phyloP scores from a whole-genome alignment of 2,797 vertebrate genomes.

The Silurus lanzhouensis region DNA sequence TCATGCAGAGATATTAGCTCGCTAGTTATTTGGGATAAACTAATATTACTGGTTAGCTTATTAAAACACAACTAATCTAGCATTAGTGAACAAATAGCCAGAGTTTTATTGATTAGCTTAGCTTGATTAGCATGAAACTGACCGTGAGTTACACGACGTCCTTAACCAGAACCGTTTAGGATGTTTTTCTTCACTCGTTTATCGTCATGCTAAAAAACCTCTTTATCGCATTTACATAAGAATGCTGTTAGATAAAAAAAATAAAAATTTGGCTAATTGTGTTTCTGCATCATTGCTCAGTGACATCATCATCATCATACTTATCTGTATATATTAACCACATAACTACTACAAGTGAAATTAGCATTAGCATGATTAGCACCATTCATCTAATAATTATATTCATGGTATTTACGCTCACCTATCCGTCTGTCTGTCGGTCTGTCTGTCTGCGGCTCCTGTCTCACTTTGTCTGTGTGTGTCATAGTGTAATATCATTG shows the following conservation, averaged over 20 bases:
- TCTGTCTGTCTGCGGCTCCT: slow-evolving; percentile 5
- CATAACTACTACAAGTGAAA: slow-evolving; percentile 62
- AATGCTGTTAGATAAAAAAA: not conserved
- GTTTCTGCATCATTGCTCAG: not conserved
- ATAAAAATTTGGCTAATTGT: not conserved
- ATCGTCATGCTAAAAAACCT: not conserved
- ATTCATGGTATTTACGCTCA: slow-evolving; percentile 6
- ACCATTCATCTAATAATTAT: slow-evolving; percentile 42
- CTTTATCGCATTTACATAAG: not conserved
- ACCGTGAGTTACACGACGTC: not conserved
- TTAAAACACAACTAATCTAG: not conserved
- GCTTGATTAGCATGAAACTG: not conserved
- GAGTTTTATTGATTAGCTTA: not conserved
- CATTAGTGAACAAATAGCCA: not conserved
- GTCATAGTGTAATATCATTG: not conserved
- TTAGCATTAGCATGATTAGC: slow-evolving; percentile 41
- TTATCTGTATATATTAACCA: slow-evolving; percentile 70
- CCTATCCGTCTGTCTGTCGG: slow-evolving; percentile 9
- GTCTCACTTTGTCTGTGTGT: slow-evolving; percentile 8
- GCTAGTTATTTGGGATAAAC: not conserved
- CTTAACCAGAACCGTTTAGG: not conserved
- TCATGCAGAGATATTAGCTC: not conserved
- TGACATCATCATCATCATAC: not conserved
- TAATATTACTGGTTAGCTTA: not conserved
- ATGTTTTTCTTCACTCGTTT: not conserved